phyloP scores from a whole-genome alignment of 53 echinoderm and acorn worm species.

The Antedon mediterranea region DNA sequence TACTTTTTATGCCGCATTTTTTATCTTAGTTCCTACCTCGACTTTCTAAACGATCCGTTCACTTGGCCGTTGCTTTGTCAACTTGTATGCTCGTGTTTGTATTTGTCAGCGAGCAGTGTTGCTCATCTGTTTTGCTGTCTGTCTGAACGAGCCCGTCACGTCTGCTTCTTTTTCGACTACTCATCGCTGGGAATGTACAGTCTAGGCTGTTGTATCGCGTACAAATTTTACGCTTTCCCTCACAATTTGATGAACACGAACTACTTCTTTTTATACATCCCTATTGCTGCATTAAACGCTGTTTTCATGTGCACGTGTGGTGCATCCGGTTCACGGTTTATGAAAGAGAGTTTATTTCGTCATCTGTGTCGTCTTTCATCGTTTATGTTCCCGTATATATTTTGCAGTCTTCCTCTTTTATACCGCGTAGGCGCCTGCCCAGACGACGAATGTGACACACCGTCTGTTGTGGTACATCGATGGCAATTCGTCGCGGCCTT shows the following conservation, averaged over 20 bases:
- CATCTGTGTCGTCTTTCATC: constrained; percentile 47
- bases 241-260: constrained; percentile 24
- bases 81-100: constrained; percentile 39
- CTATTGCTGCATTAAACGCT: constrained; percentile 35
- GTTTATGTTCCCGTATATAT: constrained; percentile 54
- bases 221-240: constrained; percentile 62
- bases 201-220: constrained; percentile 51
- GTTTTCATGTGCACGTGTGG: constrained; percentile 31
- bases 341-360: constrained; percentile 20
- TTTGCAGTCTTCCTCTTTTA: constrained; percentile 57
- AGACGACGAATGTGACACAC: constrained; percentile 35
- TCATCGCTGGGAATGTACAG: constrained; percentile 69
- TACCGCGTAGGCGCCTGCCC: constrained; percentile 45
- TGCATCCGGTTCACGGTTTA: constrained; percentile 58
- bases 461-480: constrained; percentile 28
- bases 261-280: constrained; percentile 32
- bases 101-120: constrained; percentile 41
- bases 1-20: constrained; percentile 41
- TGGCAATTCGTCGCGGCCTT: constrained; percentile 45
- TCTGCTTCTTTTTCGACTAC: constrained; percentile 89
- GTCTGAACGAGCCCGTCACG: constrained; percentile 65
- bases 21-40: too few relatives aligned
- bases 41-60: constrained; percentile 43
- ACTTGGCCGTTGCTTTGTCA: constrained; percentile 62
- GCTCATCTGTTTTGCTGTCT: constrained; percentile 90